Conservation (phyloP, 2,888 invertebrate species). For the Trichogramma dendrolimi region DNA sequence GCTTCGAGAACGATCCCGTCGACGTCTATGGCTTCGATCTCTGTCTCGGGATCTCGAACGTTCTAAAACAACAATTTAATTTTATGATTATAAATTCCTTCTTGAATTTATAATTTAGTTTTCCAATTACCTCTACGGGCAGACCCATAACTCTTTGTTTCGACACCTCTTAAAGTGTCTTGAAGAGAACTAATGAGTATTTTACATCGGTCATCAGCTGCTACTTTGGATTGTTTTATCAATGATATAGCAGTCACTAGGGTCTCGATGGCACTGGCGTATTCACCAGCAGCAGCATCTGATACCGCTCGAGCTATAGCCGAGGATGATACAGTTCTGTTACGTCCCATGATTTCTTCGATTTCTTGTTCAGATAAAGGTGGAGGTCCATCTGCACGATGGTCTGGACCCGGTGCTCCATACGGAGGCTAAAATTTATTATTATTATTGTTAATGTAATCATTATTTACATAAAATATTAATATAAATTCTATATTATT, state of each 20-base stretch:
- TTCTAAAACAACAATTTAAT: slow-evolving; percentile 39
- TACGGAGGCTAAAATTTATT: slow-evolving; percentile 54
- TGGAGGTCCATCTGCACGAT: slow-evolving; percentile 59
- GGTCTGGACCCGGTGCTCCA: slow-evolving; percentile 58
- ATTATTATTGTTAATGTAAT: background rate
- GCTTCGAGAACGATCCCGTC: slow-evolving; percentile 69
- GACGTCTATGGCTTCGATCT: slow-evolving; percentile 57
- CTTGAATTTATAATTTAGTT: slow-evolving; percentile 28
- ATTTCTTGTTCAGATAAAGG: slow-evolving; percentile 89
- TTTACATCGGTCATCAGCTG: slow-evolving; percentile 95
- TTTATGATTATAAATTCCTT: slow-evolving; percentile 10
- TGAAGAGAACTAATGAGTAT: slow-evolving; percentile 94
- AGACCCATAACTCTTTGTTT: slow-evolving; percentile 92
- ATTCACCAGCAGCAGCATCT: slow-evolving; percentile 96
- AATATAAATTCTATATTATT: background rate
- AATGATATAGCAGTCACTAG: slow-evolving; percentile 97
- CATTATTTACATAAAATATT: background rate
- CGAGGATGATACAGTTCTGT: slow-evolving; percentile 94
- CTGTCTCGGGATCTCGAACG: slow-evolving; percentile 56
- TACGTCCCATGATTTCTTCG: slow-evolving; percentile 96
- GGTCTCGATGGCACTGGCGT: slow-evolving; percentile 97
- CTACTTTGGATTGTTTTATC: slow-evolving; percentile 95
- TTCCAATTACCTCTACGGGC: slow-evolving; percentile 61
- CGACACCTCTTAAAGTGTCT: slow-evolving; percentile 95
- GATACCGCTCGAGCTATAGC: slow-evolving; percentile 96